Percentiles rank a stretch among this genome's conserved stretches.
phyloP scores from a whole-genome alignment of 2,113 vertebrate genomes.

The Bettongia penicillata region DNA sequence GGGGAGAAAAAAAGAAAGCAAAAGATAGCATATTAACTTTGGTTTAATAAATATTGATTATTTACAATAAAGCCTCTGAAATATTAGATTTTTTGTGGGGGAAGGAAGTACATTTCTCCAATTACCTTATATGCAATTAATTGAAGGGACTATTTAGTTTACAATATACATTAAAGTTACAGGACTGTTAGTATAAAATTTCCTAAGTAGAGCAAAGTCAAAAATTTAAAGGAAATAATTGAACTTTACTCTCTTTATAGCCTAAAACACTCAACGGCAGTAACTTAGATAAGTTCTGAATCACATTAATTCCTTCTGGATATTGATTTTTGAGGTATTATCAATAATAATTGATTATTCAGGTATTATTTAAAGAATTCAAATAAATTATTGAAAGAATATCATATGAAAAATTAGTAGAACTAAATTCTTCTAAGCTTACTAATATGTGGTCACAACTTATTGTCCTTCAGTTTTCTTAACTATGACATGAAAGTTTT shows the following conservation, averaged over 20 bases:
- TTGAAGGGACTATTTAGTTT: background rate
- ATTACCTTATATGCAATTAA: background rate
- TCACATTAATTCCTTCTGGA: background rate
- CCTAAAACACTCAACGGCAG: background rate
- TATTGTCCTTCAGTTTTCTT: background rate
- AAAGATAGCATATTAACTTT: background rate
- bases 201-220: background rate
- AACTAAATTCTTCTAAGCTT: background rate
- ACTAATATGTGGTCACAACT: background rate
- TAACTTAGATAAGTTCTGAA: background rate
- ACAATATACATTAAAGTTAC: background rate
- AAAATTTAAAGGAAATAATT: conserved; percentile 3
- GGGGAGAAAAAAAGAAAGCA: background rate
- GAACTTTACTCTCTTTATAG: background rate
- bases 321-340: background rate
- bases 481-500: background rate
- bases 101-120: background rate
- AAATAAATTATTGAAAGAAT: background rate
- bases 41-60: background rate
- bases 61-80: background rate
- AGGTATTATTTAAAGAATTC: background rate
- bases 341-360: background rate
- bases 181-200: background rate
- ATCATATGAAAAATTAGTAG: background rate
- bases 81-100: background rate